Conservation (phyloP, 1,140 invertebrate genomes). For the Battus philenor region DNA sequence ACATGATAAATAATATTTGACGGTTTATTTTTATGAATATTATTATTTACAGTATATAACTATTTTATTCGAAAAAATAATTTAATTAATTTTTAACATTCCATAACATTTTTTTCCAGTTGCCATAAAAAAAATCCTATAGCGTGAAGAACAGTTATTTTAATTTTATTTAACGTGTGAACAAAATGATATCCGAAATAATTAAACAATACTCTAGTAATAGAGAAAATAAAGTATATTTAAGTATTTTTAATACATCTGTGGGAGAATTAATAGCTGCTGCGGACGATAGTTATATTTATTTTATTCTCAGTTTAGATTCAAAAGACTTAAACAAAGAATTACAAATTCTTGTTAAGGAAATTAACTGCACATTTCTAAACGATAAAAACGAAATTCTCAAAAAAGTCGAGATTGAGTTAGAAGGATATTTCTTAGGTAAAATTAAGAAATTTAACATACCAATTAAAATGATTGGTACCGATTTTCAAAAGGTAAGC, state of each 20-base stretch:
- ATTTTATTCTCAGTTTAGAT: slow-evolving; percentile 47
- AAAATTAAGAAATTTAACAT: slow-evolving; percentile 45
- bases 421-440: slow-evolving; percentile 44
- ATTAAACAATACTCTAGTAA: slow-evolving; percentile 37
- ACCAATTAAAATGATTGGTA: slow-evolving; percentile 48
- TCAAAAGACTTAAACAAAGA: slow-evolving; percentile 48
- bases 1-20: too few relatives aligned
- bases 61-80: too few relatives aligned
- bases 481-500: slow-evolving; percentile 61
- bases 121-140: too few relatives aligned
- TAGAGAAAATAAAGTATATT: slow-evolving; percentile 18
- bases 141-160: slow-evolving; percentile 6
- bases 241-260: slow-evolving; percentile 32
- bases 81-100: too few relatives aligned
- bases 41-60: too few relatives aligned
- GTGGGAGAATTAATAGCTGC: slow-evolving; percentile 44
- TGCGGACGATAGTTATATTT: slow-evolving; percentile 45
- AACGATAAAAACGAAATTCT: slow-evolving; percentile 42
- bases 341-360: slow-evolving; percentile 31
- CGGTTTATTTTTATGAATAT: too few relatives aligned
- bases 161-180: slow-evolving; percentile 8
- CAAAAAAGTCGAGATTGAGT: slow-evolving; percentile 38
- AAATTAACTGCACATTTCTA: slow-evolving; percentile 38
- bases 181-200: slow-evolving; percentile 31
- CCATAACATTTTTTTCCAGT: too few relatives aligned